A percentile compares a stretch with the other conserved stretches of the same genome.
These are phyloP conservation scores for Pseudachorutes palmiensis DNA, from an alignment of 1,140 invertebrate genomes.

Conservation along the genomic window DNA sequence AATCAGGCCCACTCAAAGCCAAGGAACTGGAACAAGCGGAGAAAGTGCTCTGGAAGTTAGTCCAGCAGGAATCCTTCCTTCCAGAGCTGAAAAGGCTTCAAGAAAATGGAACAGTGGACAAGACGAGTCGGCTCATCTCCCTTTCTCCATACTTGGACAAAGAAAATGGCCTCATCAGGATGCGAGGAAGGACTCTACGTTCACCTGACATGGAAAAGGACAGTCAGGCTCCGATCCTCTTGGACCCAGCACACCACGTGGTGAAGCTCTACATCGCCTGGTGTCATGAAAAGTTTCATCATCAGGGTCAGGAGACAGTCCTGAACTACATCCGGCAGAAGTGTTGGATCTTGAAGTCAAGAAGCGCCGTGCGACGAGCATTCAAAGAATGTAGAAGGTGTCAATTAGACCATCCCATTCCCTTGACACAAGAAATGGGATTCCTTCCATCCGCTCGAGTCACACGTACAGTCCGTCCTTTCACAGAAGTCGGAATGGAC, in stretches of 20 bases:
- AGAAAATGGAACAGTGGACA: neutral
- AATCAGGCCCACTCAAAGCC: no score
- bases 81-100: neutral
- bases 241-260: constrained; percentile 1
- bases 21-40: no score
- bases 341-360: constrained; percentile 20
- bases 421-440: neutral
- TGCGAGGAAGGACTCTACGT: neutral
- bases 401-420: neutral
- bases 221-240: neutral
- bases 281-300: neutral
- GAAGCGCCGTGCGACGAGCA: neutral
- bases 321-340: constrained; percentile 15
- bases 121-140: neutral
- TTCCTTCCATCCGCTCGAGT: neutral
- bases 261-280: constrained; percentile 3
- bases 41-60: neutral
- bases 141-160: neutral
- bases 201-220: neutral
- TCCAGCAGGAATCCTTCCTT: neutral
- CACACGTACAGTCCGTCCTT: neutral
- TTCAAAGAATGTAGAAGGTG: constrained; percentile 14
- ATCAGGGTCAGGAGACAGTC: constrained; percentile 11
- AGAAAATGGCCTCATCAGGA: neutral
- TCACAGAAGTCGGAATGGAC: constrained; percentile 32